Evolutionary conservation across 2,888 invertebrate species (phyloP), one percentile per base, ranked within the genome.

Genomic region (Eupithecia vulgata): DNA sequence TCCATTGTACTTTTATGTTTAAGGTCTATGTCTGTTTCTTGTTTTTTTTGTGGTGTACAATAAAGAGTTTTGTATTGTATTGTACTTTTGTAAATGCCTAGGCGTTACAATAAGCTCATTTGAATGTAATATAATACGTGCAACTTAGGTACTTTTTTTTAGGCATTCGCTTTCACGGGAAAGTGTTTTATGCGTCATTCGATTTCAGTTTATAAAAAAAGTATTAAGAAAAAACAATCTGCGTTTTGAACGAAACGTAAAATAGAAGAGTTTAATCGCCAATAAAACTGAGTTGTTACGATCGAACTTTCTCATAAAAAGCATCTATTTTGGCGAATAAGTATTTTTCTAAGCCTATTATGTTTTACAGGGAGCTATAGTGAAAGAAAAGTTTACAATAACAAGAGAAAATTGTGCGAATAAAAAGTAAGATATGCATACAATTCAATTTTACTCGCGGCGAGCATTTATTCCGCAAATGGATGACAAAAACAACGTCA

Each of bases 351-450:
- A 15, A 34, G 15, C 30, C 30, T 59, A 15, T 6, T 34, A 57
- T n/a, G 12, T 61, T 61, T 34, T 17, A 61, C 2, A 61, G 61
- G 59, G 59, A 59, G 30, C 59, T 15, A 30, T 1, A 48, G n/a
- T 61, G 34, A 61, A 61, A 59, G 59, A 59, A 30, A 59, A 59
- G 59, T 25, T 59, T 5, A 59, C 59, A 59, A 59, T 52, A 52
- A 61, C 61, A 61, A 61, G 61, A 34, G 15, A 61, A 61, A 61
- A 61, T 17, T 61, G 34, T 61, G 61, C 34, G 61, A 17, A 61
- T 61, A 61, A 34, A 34, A 68, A 67, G 40, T 48, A 30, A 71
- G 37, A 21, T 62, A 71, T 76, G 73, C 73, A 48, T 15, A 61
- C 61, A 61, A 61, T 61, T 61, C 61, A 61, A 30, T 61, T 17